These are phyloP conservation scores for Scaptodrosophila lebanonensis DNA, from an alignment of 1,140 invertebrate genomes.

Conservation along the genomic window DNA sequence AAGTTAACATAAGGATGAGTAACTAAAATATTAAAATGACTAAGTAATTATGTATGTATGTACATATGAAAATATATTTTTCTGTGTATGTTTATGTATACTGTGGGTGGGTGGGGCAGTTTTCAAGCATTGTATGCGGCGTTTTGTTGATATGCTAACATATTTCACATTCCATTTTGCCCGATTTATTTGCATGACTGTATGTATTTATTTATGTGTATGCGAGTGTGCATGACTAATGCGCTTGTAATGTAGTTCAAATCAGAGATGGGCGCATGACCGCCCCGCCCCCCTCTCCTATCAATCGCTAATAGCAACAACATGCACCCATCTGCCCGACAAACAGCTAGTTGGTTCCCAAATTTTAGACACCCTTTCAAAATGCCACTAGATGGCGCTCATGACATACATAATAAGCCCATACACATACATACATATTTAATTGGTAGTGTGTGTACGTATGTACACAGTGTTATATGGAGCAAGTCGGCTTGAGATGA, in stretches of 20 bases:
- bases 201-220: constrained; percentile 2
- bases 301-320: neutral
- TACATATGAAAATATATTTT: no score
- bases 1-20: constrained; percentile 25
- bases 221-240: constrained; percentile 38
- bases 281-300: neutral
- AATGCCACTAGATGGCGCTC: constrained; percentile 61
- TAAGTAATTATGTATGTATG: neutral
- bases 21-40: no score
- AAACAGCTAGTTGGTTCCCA: no score
- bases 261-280: constrained; percentile 1
- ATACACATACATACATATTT: constrained; percentile 22
- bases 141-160: no score
- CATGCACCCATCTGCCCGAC: no score
- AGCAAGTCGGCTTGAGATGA: neutral
- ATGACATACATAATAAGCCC: constrained; percentile 59
- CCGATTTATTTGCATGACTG: neutral
- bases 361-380: neutral
- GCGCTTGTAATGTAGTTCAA: constrained; percentile 59
- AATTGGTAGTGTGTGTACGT: neutral
- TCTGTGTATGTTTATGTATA: constrained; percentile 27
- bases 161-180: constrained; percentile 30
- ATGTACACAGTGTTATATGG: neutral
- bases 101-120: constrained; percentile 17
- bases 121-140: neutral